Percentiles rank a stretch among this genome's conserved stretches.
Conservation (phyloP, 2,888 invertebrate genomes). For the Criorhina ranunculi region DNA sequence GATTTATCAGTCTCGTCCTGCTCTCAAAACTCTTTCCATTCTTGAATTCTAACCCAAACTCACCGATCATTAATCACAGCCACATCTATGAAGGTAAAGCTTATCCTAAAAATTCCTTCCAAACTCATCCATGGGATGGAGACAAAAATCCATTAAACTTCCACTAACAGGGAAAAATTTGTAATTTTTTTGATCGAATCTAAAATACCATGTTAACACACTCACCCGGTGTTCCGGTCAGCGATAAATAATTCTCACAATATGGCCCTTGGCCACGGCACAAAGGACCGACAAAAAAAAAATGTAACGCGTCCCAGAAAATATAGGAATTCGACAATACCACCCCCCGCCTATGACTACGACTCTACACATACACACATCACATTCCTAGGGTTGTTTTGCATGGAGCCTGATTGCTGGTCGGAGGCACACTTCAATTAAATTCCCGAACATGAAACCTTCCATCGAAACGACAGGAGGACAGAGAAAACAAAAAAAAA, state of each 20-base stretch:
- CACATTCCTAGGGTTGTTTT: constrained; percentile 53
- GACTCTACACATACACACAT: constrained; percentile 17
- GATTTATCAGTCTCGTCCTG: constrained; percentile 8
- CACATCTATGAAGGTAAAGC: constrained; percentile 24
- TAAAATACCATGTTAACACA: constrained; percentile 76
- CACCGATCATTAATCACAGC: constrained; percentile 30
- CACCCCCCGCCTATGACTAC: background rate
- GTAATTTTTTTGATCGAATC: constrained; percentile 53
- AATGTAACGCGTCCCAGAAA: constrained; percentile 46
- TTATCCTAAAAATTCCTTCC: constrained; percentile 1
- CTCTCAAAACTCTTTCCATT: background rate
- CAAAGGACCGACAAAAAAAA: background rate
- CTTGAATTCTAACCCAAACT: constrained; percentile 4
- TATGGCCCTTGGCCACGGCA: constrained; percentile 52
- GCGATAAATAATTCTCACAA: constrained; percentile 73
- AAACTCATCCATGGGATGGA: constrained; percentile 7
- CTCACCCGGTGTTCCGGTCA: constrained; percentile 70
- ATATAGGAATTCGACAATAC: constrained; percentile 49
- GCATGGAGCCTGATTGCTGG: constrained; percentile 61
- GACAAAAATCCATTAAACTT: constrained; percentile 53
- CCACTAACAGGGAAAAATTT: constrained; percentile 35
- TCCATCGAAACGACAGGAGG: constrained; percentile 23
- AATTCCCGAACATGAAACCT: constrained; percentile 76
- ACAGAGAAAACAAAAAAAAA: constrained; percentile 31
- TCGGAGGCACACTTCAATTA: constrained; percentile 77